Conservation (phyloP, 2,113 vertebrate species). For the Siphamia tubifer region DNA sequence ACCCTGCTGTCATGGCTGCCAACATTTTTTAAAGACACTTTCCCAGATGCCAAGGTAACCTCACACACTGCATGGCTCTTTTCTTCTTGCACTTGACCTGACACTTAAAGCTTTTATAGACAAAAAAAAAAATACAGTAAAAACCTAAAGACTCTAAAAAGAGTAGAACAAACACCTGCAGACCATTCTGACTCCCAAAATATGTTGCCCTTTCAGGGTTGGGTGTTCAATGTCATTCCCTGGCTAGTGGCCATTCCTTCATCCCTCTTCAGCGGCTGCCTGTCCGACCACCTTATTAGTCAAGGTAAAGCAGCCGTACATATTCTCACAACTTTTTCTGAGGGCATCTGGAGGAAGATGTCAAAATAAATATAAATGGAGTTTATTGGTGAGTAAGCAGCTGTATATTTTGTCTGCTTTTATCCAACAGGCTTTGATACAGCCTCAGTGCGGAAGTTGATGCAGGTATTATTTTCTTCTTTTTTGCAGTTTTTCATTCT, state of each 20-base stretch:
- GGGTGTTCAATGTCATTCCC: conserved; percentile 96
- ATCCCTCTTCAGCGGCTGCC: conserved; percentile 89
- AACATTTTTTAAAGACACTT: conserved; percentile 94
- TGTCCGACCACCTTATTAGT: conserved; percentile 90
- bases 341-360: neutral
- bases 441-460: conserved; percentile 89
- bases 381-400: neutral
- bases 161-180: no score
- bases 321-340: neutral
- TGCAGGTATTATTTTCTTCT: conserved; percentile 85
- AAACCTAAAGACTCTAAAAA: no score
- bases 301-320: conserved; percentile 78
- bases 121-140: neutral
- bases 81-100: neutral
- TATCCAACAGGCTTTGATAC: conserved; percentile 85
- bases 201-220: conserved; percentile 81
- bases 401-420: neutral
- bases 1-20: conserved; percentile 95
- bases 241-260: conserved; percentile 94
- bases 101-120: neutral
- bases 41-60: conserved; percentile 90
- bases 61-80: neutral
- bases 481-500: neutral
- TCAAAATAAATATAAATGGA: neutral
- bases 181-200: neutral